phyloP scores from a whole-genome alignment of 2,113 vertebrate genomes.

The Cyprinus carpio region DNA sequence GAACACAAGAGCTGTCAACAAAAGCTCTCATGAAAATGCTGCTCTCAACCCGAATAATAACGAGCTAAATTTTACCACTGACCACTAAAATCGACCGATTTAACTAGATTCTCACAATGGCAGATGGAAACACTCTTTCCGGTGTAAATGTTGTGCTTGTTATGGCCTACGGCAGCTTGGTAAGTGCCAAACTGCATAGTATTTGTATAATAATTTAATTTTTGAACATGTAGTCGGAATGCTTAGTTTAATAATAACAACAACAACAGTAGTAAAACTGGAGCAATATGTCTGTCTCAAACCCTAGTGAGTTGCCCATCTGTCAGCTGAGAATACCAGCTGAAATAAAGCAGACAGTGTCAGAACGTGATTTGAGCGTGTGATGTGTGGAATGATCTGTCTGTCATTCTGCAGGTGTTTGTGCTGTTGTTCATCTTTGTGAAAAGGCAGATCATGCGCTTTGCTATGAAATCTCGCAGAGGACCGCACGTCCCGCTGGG shows the following conservation, averaged over 20 bases:
- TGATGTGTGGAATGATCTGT: neutral
- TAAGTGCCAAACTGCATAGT: constrained; percentile 68
- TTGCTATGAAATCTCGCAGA: constrained; percentile 92
- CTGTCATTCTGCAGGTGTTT: constrained; percentile 81
- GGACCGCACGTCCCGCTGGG: constrained; percentile 91
- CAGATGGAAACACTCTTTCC: constrained; percentile 69
- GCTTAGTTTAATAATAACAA: too few relatives aligned
- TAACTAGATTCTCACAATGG: constrained; percentile 58
- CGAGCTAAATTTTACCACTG: neutral
- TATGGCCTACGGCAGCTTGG: constrained; percentile 95
- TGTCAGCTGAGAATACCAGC: neutral
- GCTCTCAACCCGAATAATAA: neutral
- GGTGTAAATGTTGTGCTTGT: constrained; percentile 92
- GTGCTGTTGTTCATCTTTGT: constrained; percentile 96
- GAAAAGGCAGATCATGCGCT: constrained; percentile 97
- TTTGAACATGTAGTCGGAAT: neutral
- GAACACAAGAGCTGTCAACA: neutral
- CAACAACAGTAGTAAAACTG: neutral
- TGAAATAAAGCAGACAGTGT: neutral
- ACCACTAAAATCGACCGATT: neutral
- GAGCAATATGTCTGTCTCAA: too few relatives aligned
- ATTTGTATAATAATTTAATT: neutral
- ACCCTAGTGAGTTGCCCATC: neutral
- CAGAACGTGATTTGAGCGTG: neutral
- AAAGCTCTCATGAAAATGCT: neutral